A percentile compares a stretch with the other conserved stretches of the same genome.
Conservation (phyloP, 2,113 vertebrate species). For the Arvicanthis niloticus region DNA sequence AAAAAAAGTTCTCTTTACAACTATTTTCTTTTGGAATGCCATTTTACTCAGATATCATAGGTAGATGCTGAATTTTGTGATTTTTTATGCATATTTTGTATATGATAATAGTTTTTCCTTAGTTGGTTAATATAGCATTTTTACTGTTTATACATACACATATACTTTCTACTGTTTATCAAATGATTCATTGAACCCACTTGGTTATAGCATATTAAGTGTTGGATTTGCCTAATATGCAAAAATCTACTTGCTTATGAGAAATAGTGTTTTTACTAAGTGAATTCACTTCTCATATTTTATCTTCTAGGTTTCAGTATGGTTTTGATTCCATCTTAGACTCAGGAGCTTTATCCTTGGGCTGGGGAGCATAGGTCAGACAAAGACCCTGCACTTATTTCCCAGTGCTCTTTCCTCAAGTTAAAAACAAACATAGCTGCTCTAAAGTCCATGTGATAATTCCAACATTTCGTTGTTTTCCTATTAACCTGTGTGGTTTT, state of each 20-base stretch:
- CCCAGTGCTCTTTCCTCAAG: not conserved
- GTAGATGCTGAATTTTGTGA: not conserved
- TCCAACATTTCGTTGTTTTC: not conserved
- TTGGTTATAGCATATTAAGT: not conserved
- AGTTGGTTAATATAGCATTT: not conserved
- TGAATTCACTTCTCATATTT: not conserved
- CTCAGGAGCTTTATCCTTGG: not conserved
- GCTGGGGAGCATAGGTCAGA: not conserved
- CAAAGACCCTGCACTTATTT: not conserved
- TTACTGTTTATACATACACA: not conserved
- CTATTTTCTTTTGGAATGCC: not conserved
- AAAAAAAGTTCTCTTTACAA: not conserved
- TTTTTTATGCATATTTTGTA: not conserved
- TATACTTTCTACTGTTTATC: not conserved
- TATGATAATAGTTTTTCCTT: not conserved
- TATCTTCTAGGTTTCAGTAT: not conserved
- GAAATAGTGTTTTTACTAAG: not conserved
- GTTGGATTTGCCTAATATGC: not conserved
- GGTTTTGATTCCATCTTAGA: not conserved
- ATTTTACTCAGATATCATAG: not conserved
- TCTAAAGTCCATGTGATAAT: not conserved
- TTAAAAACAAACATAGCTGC: not conserved
- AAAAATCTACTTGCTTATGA: not conserved
- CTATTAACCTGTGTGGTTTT: not conserved
- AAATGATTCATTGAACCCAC: not conserved